phyloP scores from a whole-genome alignment of 1,140 invertebrate species.

The Bombyx mori region DNA sequence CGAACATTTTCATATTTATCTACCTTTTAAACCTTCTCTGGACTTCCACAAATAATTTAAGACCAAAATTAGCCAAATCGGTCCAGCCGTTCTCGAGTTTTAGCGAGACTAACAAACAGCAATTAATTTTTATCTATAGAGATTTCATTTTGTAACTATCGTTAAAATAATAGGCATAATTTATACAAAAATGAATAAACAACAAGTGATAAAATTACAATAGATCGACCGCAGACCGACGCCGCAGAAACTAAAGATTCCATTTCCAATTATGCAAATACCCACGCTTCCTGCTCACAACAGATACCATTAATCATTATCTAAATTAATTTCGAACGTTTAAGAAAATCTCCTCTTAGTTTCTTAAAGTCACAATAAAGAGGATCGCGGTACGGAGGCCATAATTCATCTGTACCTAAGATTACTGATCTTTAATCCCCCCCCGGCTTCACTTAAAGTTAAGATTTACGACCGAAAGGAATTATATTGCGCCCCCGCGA shows the following conservation, averaged over 20 bases:
- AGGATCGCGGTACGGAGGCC: constrained; percentile 65
- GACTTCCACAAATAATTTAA: no score
- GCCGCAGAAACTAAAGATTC: constrained; percentile 22
- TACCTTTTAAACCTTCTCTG: no score
- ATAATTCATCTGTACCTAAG: constrained; percentile 78
- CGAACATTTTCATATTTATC: no score
- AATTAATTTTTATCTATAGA: no score
- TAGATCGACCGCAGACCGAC: constrained; percentile 10
- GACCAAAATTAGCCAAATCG: no score
- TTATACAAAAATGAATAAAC: neutral
- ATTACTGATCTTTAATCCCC: constrained; percentile 84
- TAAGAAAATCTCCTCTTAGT: constrained; percentile 67
- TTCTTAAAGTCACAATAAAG: constrained; percentile 70
- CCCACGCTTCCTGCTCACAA: constrained; percentile 38
- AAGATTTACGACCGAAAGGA: constrained; percentile 78
- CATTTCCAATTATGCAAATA: constrained; percentile 63
- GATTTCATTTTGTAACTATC: no score
- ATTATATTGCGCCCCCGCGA: constrained; percentile 73
- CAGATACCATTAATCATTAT: constrained; percentile 68
- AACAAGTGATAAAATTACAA: neutral
- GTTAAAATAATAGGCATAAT: no score
- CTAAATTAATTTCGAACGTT: constrained; percentile 68
- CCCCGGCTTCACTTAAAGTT: constrained; percentile 76
- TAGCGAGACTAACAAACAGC: no score
- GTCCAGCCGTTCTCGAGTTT: no score